Evolutionary conservation across 2,888 invertebrate genomes (phyloP).

Genomic region (Caenorhabditis angaria): DNA sequence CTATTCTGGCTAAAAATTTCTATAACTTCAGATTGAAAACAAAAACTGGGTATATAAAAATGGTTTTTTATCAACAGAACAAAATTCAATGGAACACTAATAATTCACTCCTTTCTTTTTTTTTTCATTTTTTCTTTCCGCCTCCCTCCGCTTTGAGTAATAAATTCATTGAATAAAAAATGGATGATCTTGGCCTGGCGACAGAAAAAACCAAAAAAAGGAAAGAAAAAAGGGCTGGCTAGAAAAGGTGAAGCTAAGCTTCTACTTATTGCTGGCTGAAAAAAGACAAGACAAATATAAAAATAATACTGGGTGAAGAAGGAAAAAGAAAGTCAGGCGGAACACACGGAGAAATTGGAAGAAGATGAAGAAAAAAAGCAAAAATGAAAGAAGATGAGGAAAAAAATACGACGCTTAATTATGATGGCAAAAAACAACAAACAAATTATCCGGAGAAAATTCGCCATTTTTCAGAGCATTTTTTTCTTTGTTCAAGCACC

Average conservation of each 20-base stretch:
- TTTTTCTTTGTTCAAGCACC: too few species aligned
- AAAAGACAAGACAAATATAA: conserved; percentile 10
- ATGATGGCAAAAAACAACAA: too few species aligned
- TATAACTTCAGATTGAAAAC: too few species aligned
- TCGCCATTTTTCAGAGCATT: too few species aligned
- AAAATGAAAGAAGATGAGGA: too few species aligned
- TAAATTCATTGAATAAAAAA: conserved; percentile 8
- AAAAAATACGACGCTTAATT: too few species aligned
- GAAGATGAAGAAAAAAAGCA: conserved; percentile 15
- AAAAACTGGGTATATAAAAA: too few species aligned
- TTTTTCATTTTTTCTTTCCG: conserved; percentile 5
- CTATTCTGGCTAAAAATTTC: too few species aligned
- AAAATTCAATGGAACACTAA: too few species aligned
- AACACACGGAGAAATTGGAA: conserved; percentile 13
- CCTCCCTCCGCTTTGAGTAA: conserved; percentile 17
- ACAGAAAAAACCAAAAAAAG: conserved; percentile 17
- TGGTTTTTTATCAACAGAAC: too few species aligned
- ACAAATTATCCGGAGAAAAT: too few species aligned
- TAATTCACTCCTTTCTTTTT: too few species aligned
- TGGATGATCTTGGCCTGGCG: conserved; percentile 25
- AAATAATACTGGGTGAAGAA: conserved; percentile 2
- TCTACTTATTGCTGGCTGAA: conserved; percentile 18
- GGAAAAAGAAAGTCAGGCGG: conserved; percentile 18
- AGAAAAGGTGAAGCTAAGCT: conserved; percentile 1
- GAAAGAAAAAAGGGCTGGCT: conserved; percentile 15